phyloP scores from a whole-genome alignment of 2,113 vertebrate genomes.

The Tachysurus fulvidraco region DNA sequence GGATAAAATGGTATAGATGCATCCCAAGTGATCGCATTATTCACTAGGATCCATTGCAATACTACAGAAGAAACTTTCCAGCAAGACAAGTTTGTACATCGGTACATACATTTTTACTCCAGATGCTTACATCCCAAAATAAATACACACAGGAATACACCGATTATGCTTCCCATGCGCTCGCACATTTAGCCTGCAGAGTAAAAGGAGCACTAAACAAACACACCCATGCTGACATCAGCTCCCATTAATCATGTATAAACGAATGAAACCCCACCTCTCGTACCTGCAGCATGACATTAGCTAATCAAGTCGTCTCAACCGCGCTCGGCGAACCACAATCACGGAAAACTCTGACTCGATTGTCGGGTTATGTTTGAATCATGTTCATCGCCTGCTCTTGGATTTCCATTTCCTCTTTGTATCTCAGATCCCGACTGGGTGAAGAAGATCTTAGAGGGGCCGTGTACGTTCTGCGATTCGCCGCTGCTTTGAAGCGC shows the following conservation, averaged over 20 bases:
- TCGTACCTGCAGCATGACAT: background rate
- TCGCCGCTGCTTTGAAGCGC: slow-evolving; percentile 84
- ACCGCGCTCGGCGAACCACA: slow-evolving; percentile 13
- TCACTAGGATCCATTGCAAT: too few species aligned
- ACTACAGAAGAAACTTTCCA: background rate
- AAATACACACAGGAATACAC: background rate
- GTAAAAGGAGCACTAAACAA: background rate
- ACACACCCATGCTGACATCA: slow-evolving; percentile 3
- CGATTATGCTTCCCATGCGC: background rate
- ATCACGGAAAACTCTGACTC: slow-evolving; percentile 15
- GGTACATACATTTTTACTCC: background rate
- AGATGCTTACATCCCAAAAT: background rate
- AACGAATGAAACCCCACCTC: slow-evolving; percentile 22
- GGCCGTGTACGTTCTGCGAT: slow-evolving; percentile 91
- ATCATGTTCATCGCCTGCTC: background rate
- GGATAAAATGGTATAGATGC: background rate
- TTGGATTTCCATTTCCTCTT: slow-evolving; percentile 27
- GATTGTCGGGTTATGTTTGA: slow-evolving; percentile 19
- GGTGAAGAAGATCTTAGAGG: slow-evolving; percentile 90
- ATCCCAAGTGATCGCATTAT: background rate
- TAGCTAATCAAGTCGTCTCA: background rate
- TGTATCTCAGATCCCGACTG: slow-evolving; percentile 86
- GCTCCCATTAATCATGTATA: slow-evolving; percentile 25
- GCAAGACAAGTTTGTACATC: too few species aligned
- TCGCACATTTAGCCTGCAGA: background rate